Evolutionary conservation across 2,888 invertebrate species (phyloP), one percentile per base, ranked within the genome.

Genomic region (Tenthredo mesomela): DNA sequence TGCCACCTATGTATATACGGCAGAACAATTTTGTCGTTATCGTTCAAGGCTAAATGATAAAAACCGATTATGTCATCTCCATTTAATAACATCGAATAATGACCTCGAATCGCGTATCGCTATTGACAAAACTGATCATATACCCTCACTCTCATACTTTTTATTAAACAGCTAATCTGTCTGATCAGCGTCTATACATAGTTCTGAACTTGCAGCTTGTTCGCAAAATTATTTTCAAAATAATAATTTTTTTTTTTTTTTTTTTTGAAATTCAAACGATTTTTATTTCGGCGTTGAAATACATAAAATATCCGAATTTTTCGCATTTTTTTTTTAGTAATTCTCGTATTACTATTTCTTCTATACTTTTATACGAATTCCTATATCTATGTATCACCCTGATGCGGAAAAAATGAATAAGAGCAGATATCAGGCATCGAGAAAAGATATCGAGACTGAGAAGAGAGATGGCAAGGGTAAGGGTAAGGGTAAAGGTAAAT

Each of bases 111-210:
- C 67, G 25, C 33, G 29, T 67, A 67, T 67, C 67, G 67, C 67
- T 67, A 33, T 67, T 67, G 33, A 67, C 33, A 67, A 67, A 67
- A 67, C 25, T 29, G 61, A 67, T 15, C 33, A 18, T 75, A 47
- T 21, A 75, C 83, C 71, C 80, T 58, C 77, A 80, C 43, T 82
- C 86, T 82, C 73, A 25, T 3, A 4, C 61, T 61, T 2, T 61
- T 4, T 15, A 47, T 10, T 47, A 15, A 15, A 7, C 18, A 54
- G 54, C 50, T 54, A 54, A 54, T 54, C 18, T 7, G 7, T 54
- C 7, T 78, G n/a, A 82, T 80, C 86, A 82, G 85, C 85, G 82
- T 78, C n/a, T n/a, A n/a, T n/a, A n/a, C n/a, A 78, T 78, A 78
- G 84, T 82, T 84, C 75, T 43, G 15, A 47, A 47, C 21, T n/a